Evolutionary conservation across 2,888 invertebrate species (phyloP), one percentile per base, ranked within the genome.

Genomic region (Amphipyra berbera): DNA sequence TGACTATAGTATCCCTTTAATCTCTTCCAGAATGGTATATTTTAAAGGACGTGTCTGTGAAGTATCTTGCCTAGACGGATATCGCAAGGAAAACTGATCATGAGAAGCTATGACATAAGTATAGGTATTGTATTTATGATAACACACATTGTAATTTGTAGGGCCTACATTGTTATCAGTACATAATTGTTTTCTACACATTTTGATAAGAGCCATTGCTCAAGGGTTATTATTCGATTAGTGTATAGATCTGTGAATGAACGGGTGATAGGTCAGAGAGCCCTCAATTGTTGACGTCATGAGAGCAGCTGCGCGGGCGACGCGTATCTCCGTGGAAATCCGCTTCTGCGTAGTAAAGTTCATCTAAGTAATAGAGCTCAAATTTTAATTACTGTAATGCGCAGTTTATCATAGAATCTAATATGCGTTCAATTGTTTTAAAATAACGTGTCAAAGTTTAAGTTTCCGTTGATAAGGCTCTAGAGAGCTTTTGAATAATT

Each of bases 211-310:
- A 70, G 37, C 30, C 41, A 50, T 68, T 67, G 59, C 69, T 63
- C 74, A 74, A 74, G 66, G 65, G 63, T 76, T 76, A 68, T 73
- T 63, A 56, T 42, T 71, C 49, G 66, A 66, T 66, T 70, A 70
- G 41, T 57, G 47, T 63, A 44, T 54, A 76, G 62, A 73, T 73
- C 60, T 57, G 55, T 75, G 75, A 75, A 78, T 73, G 74, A 61
- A 63, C 47, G 55, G 62, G 68, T 52, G 73, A 74, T 42, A 68
- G 74, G 74, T 76, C 68, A 75, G 57, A 64, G 58, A 73, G 77
- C 58, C 73, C 74, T 75, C 61, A 54, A 47, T 40, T 40, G 49
- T 60, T 76, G 77, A 75, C 74, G 74, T 76, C 74, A 76, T 48
- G 12, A 12, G 14, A 45, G 49, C 74, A 75, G 74, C 74, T 75